Base-by-base conservation (phyloP, 2,797 vertebrate genomes). In the Pseudotriccus pelzelni region DNA sequence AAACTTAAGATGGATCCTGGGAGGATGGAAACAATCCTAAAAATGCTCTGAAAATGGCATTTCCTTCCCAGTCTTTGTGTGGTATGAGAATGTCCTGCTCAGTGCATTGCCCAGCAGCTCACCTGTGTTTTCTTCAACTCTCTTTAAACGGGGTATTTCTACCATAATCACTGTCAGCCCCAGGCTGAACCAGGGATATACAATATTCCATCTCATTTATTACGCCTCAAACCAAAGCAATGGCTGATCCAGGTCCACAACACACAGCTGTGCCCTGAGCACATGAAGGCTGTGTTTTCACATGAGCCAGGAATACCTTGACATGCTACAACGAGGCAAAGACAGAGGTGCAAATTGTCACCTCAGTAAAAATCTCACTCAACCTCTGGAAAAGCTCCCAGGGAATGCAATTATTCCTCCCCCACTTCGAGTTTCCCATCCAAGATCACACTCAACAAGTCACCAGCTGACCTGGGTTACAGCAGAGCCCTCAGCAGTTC, bases 271-370 rank as follows among this genome's bases (percentile, higher is more conserved):
- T 23, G 39, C 63, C 63, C 52, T 58, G 37, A 52, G 46, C 11
- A 3, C 19, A 27, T 0, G 0, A 39, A 60, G 30, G 9, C 12
- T 20, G 18, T 18, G 8, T 32, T 58, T 78, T 44, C 4, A 28
- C 20, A 5, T 1, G n/a, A 86, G 47, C 50, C 36, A 41, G 49
- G 22, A 47, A 30, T 6, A 30, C 23, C 56, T 3, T 60, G 74
- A 10, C 34, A 3, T 4, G 32, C 13, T 85, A 30, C 47, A 19
- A 1, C 1, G 52, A 84, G 50, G 11, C 20, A 63, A 74, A 89
- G 70, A 52, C 50, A 73, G 32, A 68, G 74, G 36, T 70, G 59
- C 56, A 60, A 60, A 84, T 19, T 70, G 44, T 27, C 67, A 79
- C 84, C 74, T 67, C 70, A 3, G 4, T 18, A 9, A 58, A 84